phyloP scores from a whole-genome alignment of 1,140 invertebrate species.

The Brevipalpus yothersi region DNA sequence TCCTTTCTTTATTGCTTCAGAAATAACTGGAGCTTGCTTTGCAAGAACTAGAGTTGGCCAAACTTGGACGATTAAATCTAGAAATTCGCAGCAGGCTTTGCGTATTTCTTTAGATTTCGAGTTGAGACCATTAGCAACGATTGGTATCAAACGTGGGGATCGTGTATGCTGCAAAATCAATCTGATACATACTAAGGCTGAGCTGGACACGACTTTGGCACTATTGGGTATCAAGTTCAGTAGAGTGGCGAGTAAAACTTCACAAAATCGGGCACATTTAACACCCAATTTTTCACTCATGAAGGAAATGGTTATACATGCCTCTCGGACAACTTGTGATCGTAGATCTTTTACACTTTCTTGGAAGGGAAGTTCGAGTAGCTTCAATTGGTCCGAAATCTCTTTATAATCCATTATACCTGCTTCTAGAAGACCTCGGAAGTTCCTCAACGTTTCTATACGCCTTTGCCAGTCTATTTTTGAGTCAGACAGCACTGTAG shows the following conservation, averaged over 20 bases:
- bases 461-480: constrained; percentile 70
- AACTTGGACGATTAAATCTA: constrained; percentile 52
- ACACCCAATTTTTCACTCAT: constrained; percentile 3
- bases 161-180: constrained; percentile 72
- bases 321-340: constrained; percentile 68
- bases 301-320: constrained; percentile 65
- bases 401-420: constrained; percentile 54
- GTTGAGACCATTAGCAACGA: constrained; percentile 44
- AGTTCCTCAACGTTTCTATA: constrained; percentile 55
- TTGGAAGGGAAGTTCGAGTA: constrained; percentile 51
- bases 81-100: constrained; percentile 49
- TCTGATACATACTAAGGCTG: constrained; percentile 54
- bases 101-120: constrained; percentile 76
- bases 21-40: constrained; percentile 43
- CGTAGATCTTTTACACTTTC: constrained; percentile 65
- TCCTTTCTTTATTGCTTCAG: constrained; percentile 64
- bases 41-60: constrained; percentile 62
- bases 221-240: constrained; percentile 84
- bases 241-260: constrained; percentile 49
- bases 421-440: constrained; percentile 47
- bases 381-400: constrained; percentile 47
- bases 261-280: constrained; percentile 54
- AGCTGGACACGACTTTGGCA: constrained; percentile 81
- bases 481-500: constrained; percentile 45
- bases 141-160: constrained; percentile 53